Conservation (phyloP, 2,888 invertebrate species). For the Anagyrus pseudococci region DNA sequence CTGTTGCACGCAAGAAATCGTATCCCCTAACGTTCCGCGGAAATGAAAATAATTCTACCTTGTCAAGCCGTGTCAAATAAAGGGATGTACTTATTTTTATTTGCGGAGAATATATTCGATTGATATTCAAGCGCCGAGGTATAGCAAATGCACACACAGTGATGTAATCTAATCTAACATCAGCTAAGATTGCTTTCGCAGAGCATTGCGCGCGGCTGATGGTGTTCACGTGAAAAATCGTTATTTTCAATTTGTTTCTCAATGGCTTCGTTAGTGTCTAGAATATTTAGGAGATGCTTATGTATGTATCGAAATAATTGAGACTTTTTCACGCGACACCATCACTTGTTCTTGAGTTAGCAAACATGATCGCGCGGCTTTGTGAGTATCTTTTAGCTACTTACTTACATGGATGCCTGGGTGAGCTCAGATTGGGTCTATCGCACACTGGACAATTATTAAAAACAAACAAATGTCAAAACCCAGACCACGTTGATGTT, state of each 20-base stretch:
- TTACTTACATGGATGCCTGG: slow-evolving; percentile 56
- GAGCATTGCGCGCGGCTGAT: not conserved
- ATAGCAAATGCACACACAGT: slow-evolving; percentile 31
- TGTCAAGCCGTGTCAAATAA: no score
- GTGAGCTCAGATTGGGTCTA: slow-evolving; percentile 59
- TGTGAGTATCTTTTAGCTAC: slow-evolving; percentile 26
- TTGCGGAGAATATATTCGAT: not conserved
- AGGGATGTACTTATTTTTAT: not conserved
- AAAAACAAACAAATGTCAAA: slow-evolving; percentile 33
- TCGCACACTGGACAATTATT: slow-evolving; percentile 57
- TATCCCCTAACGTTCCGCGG: no score
- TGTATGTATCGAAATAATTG: not conserved
- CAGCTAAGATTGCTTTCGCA: not conserved
- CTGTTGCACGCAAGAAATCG: no score
- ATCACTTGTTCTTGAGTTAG: not conserved
- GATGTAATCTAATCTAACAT: slow-evolving; percentile 17
- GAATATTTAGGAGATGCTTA: no score
- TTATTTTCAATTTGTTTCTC: not conserved
- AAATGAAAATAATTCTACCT: no score
- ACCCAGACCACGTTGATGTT: slow-evolving; percentile 7
- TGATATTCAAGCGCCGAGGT: slow-evolving; percentile 8
- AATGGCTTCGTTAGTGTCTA: not conserved
- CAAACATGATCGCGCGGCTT: not conserved
- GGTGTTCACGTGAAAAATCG: slow-evolving; percentile 1
- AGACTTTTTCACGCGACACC: not conserved